Evolutionary conservation across 30 jellyfish, hydroid and myxozoan genomes (phyloP), one percentile per base, ranked within the genome.

Genomic region (Chironex yamaguchii): DNA sequence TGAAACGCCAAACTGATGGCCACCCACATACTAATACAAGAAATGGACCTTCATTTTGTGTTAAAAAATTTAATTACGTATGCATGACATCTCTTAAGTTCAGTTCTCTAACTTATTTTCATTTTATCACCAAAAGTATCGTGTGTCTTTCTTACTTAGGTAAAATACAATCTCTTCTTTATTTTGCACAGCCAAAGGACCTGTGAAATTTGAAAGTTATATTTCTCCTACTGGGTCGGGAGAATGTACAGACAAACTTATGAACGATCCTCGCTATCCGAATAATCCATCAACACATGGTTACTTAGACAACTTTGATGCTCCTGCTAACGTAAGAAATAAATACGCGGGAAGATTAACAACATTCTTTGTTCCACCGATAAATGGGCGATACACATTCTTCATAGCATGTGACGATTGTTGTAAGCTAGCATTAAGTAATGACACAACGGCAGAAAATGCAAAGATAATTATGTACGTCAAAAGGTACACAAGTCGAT

Each of bases 281-380:
- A 62, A 76, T 63, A 53, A 52, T 35, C 97, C 97, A 74, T 36
- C 89, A 35, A 9, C 79, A 6, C 14, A 34, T 17, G 97, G 97
- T 12, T 50, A 24, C 35, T 23, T 80, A 20, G 97, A 88, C 65
- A 88, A 88, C 42, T 54, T 88, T 21, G 97, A 88, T 36, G 24
- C 50, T 17, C 92, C 96, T 1, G 25, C 72, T 51, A 64, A 58
- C 27, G 34, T 68, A 36, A 85, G 88, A 0, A 20, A 50, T 51
- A 29, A 36, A 0, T 82, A 77, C 52, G 92, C 83, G 34, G 49
- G 49, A 3, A 83, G 82, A 4, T 48, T 90, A 24, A 1, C 17
- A 24, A 62, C 85, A n/a, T 90, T 67, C 32, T 82, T 90, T 31
- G 64, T 82, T 14, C 92, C 97, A 12, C 96, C 97, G 9, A 86